phyloP scores from a whole-genome alignment of 2,797 vertebrate genomes.

The Pygocentrus nattereri region DNA sequence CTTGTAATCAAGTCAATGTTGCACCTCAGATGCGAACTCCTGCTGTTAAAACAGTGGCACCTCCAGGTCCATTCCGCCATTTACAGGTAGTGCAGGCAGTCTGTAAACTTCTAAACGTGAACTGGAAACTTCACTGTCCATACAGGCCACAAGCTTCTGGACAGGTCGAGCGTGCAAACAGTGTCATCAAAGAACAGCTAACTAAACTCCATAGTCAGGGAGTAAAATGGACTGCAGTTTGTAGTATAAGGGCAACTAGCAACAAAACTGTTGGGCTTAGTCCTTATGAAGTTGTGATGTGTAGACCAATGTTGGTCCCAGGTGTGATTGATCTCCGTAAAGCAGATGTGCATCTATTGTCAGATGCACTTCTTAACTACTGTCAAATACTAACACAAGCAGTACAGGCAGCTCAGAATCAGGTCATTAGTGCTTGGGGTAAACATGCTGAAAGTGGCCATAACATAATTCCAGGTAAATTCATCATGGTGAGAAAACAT shows the following conservation, averaged over 20 bases:
- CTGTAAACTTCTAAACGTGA: background rate
- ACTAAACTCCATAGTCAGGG: constrained; percentile 15
- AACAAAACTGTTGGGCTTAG: too few species aligned
- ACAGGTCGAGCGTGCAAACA: constrained; percentile 12
- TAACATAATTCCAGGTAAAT: too few species aligned
- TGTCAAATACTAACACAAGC: too few species aligned
- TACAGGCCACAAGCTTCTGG: background rate
- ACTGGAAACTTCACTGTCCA: too few species aligned
- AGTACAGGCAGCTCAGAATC: too few species aligned
- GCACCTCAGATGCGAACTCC: constrained; percentile 1
- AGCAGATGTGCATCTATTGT: too few species aligned
- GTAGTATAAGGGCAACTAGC: constrained; percentile 1
- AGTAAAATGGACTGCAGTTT: constrained; percentile 1
- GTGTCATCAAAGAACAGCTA: constrained; percentile 5
- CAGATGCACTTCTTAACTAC: too few species aligned
- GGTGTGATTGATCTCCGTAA: too few species aligned
- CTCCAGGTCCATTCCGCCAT: constrained; percentile 2
- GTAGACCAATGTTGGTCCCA: background rate
- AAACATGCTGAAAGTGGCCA: too few species aligned
- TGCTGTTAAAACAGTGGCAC: constrained; percentile 1
- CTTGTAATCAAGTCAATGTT: background rate
- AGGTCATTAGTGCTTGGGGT: too few species aligned
- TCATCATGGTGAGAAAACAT: too few species aligned
- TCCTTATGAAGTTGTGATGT: too few species aligned
- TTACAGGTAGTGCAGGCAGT: background rate